These are phyloP conservation scores for Trididemnum miniatum DNA, from an alignment of 23 tunicate genomes.

Conservation along the genomic window DNA sequence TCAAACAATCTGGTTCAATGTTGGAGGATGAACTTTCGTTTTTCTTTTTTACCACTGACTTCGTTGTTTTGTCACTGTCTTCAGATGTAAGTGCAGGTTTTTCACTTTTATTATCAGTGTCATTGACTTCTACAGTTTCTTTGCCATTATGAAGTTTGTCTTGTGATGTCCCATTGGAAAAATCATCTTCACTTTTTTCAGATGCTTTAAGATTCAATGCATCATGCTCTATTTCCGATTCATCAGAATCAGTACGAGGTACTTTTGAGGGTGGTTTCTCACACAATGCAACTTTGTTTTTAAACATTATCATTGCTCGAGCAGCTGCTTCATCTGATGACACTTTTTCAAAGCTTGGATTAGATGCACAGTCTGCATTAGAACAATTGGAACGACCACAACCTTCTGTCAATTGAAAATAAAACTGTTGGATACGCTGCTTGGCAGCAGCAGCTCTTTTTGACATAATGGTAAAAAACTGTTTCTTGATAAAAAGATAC, in stretches of 20 bases:
- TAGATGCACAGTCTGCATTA: slow-evolving; percentile 84
- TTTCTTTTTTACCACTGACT: background rate
- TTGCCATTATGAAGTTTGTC: background rate
- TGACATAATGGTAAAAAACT: too few relatives aligned
- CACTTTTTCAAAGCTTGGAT: slow-evolving; percentile 42
- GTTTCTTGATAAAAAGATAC: too few relatives aligned
- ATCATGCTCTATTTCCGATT: background rate
- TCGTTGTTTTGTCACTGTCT: background rate
- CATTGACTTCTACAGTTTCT: background rate
- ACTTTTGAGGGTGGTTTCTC: slow-evolving; percentile 33
- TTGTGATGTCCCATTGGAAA: background rate
- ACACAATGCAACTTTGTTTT: slow-evolving; percentile 55
- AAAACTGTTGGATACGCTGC: slow-evolving; percentile 63
- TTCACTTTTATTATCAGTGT: background rate
- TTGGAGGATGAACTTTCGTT: background rate
- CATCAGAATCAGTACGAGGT: slow-evolving; percentile 10
- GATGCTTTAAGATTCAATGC: background rate
- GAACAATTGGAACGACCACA: slow-evolving; percentile 61
- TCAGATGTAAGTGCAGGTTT: background rate
- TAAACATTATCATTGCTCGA: slow-evolving; percentile 47
- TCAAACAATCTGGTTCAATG: background rate
- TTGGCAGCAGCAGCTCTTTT: slow-evolving; percentile 56
- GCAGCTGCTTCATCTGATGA: slow-evolving; percentile 71
- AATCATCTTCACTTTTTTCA: background rate
- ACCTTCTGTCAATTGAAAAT: slow-evolving; percentile 60